phyloP scores from a whole-genome alignment of 2,113 vertebrate species.

The Cathartes aura region DNA sequence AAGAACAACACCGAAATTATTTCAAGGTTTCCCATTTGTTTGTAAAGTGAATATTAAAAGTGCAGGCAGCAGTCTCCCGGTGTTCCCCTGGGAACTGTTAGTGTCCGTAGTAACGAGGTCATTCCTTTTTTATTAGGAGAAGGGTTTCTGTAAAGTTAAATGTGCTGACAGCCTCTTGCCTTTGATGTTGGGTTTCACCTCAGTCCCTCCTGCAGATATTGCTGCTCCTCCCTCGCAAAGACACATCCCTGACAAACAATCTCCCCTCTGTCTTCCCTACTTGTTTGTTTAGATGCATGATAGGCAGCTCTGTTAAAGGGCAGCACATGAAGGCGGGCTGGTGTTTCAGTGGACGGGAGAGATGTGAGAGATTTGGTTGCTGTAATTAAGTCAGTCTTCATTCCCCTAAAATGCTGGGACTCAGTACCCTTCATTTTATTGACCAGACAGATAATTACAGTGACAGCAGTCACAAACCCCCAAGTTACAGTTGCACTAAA shows the following conservation, averaged over 20 bases:
- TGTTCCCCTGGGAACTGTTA: conserved; percentile 76
- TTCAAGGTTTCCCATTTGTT: conserved; percentile 77
- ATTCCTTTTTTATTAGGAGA: conserved; percentile 80
- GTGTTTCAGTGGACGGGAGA: conserved; percentile 15
- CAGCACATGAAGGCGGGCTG: conserved; percentile 29
- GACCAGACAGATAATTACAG: conserved; percentile 47
- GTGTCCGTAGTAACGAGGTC: conserved; percentile 75
- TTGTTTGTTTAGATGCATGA: conserved; percentile 74
- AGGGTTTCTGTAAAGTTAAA: conserved; percentile 78
- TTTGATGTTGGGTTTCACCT: conserved; percentile 80
- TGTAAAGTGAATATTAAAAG: conserved; percentile 77
- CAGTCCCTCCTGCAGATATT: conserved; percentile 72
- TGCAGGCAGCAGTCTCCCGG: conserved; percentile 60
- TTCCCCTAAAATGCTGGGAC: not conserved
- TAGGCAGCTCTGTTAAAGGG: conserved; percentile 66
- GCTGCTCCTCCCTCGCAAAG: conserved; percentile 72
- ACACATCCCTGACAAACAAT: conserved; percentile 70
- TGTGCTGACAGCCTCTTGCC: conserved; percentile 76
- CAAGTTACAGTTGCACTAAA: not conserved
- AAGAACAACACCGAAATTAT: conserved; percentile 73
- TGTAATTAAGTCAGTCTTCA: conserved; percentile 58
- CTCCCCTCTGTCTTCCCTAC: conserved; percentile 70
- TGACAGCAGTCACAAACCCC: not conserved
- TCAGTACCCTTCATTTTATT: conserved; percentile 46
- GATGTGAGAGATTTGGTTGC: conserved; percentile 56